A percentile compares a stretch with the other conserved stretches of the same genome.
These are phyloP conservation scores for Camponotus fellah DNA, from an alignment of 2,888 invertebrate species.

Conservation along the genomic window DNA sequence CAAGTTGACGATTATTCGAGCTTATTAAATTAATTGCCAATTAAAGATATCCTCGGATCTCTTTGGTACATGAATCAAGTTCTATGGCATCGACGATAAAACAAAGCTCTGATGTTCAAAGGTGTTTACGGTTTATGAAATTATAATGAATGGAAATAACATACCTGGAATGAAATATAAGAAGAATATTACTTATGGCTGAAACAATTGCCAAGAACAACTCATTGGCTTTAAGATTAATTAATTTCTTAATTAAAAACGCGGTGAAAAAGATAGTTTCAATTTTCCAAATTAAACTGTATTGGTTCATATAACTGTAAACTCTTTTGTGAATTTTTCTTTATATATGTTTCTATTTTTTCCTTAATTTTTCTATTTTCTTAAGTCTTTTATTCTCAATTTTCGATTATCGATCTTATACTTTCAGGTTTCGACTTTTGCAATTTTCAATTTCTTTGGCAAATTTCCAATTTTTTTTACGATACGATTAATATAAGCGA, in stretches of 20 bases:
- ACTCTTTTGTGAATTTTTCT: not conserved
- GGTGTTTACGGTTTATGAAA: conserved; percentile 65
- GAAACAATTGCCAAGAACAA: not conserved
- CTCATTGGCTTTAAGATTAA: not conserved
- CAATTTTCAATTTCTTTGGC: not conserved
- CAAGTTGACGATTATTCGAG: conserved; percentile 70
- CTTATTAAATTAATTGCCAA: conserved; percentile 79
- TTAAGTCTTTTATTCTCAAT: not conserved
- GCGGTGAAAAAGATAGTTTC: not conserved
- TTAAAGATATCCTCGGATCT: conserved; percentile 63
- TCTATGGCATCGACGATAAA: conserved; percentile 58
- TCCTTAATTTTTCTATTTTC: not conserved
- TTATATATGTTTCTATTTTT: not conserved
- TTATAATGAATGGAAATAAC: conserved; percentile 38
- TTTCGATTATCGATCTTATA: not conserved
- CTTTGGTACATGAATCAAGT: conserved; percentile 54
- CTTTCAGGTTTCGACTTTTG: not conserved
- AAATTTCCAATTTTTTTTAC: not conserved
- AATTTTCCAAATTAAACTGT: conserved; percentile 9
- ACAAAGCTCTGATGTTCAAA: conserved; percentile 66
- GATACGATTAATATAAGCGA: not conserved
- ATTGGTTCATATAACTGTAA: not conserved
- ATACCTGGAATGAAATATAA: conserved; percentile 39
- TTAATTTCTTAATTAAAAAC: conserved; percentile 21
- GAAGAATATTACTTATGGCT: conserved; percentile 33